Percentiles rank a stretch among this genome's conserved stretches.
Evolutionary conservation across 2,888 invertebrate genomes (phyloP).

Genomic region (Byasa hedistus): DNA sequence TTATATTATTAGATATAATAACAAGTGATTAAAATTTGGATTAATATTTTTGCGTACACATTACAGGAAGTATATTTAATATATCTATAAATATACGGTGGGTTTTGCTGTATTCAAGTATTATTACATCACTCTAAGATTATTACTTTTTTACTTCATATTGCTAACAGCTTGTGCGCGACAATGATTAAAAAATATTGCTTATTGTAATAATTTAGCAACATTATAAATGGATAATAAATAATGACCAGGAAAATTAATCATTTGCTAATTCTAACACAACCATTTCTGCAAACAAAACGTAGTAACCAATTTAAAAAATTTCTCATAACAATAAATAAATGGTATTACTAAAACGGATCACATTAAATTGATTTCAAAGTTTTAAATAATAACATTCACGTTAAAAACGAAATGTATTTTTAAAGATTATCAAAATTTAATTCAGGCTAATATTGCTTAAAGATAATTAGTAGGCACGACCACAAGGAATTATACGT

Average conservation of each 20-base stretch:
- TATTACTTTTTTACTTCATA: not conserved
- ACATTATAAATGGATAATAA: not conserved
- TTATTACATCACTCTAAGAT: not conserved
- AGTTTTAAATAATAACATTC: not conserved
- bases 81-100: not conserved
- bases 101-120: not conserved
- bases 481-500: not conserved
- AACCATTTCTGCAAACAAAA: slow-evolving; percentile 17
- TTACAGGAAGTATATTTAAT: not conserved
- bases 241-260: not conserved
- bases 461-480: not conserved
- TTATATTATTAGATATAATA: not conserved
- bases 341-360: not conserved
- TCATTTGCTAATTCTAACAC: slow-evolving; percentile 9
- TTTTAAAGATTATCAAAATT: not conserved
- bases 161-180: slow-evolving; percentile 4
- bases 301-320: not conserved
- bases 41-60: not conserved
- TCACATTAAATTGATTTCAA: not conserved
- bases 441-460: not conserved
- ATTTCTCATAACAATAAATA: not conserved
- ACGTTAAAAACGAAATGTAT: too few relatives aligned
- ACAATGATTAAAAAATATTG: not conserved
- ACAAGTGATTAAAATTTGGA: not conserved
- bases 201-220: not conserved